Evolutionary conservation across 2,113 vertebrate species (phyloP).

Genomic region (Sylvia atricapilla): DNA sequence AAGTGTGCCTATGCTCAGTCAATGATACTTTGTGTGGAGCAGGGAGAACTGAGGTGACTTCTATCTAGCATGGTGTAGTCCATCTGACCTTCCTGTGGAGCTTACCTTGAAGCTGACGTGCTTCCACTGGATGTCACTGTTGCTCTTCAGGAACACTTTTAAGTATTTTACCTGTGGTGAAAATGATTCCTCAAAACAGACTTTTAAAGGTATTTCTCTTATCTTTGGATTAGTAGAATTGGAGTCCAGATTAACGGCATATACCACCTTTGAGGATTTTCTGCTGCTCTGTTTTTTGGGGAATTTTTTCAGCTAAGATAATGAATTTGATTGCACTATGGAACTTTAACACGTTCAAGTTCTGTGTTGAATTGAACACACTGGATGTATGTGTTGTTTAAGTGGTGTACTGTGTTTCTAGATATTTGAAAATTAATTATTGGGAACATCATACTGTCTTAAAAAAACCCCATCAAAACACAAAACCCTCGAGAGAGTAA

Average conservation of each 20-base stretch:
- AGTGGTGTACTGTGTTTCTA: background rate
- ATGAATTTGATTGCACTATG: background rate
- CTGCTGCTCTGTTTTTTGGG: background rate
- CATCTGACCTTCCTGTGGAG: background rate
- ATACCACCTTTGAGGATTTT: background rate
- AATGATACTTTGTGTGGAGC: background rate
- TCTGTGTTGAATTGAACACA: background rate
- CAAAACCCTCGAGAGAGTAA: background rate
- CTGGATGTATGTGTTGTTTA: background rate
- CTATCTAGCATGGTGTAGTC: background rate
- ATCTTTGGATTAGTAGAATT: background rate
- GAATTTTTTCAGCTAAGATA: background rate
- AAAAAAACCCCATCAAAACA: background rate
- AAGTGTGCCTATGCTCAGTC: background rate
- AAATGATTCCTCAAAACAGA: background rate
- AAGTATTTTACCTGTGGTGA: slow-evolving; percentile 5
- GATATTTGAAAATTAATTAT: background rate
- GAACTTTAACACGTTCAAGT: background rate
- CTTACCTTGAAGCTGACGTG: background rate
- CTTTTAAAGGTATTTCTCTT: background rate
- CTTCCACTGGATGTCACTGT: slow-evolving; percentile 64
- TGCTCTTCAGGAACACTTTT: background rate
- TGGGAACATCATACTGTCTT: background rate
- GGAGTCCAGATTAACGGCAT: background rate
- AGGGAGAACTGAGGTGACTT: background rate